Percentiles rank a stretch among this genome's conserved stretches.
Conservation (phyloP, 2,888 invertebrate species). For the Pseudoips prasinana region DNA sequence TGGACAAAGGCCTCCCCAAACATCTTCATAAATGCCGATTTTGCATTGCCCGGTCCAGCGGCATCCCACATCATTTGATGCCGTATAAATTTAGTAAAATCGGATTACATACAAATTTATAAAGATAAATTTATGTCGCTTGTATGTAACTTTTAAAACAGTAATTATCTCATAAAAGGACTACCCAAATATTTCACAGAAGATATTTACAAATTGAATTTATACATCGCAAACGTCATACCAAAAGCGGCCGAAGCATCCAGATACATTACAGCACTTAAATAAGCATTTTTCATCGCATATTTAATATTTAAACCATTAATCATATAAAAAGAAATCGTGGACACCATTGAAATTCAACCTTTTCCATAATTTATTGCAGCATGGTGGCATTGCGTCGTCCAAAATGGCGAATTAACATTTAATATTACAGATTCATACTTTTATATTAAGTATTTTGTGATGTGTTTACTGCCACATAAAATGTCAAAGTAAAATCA, state of each 20-base stretch:
- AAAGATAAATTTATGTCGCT: too few relatives aligned
- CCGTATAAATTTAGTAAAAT: too few relatives aligned
- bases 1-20: too few relatives aligned
- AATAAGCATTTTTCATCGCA: constrained; percentile 25
- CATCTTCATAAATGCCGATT: too few relatives aligned
- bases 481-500: constrained; percentile 28
- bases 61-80: too few relatives aligned
- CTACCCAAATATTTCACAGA: too few relatives aligned
- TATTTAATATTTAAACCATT: constrained; percentile 24
- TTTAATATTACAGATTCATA: constrained; percentile 26
- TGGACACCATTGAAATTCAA: constrained; percentile 14
- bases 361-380: constrained; percentile 24
- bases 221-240: constrained; percentile 8
- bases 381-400: constrained; percentile 8
- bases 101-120: too few relatives aligned
- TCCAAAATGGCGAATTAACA: constrained; percentile 20
- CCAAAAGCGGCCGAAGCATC: constrained; percentile 8
- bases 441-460: constrained; percentile 4
- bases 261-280: constrained; percentile 26
- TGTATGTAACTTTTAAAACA: too few relatives aligned
- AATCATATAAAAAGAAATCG: constrained; percentile 27
- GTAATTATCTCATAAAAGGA: too few relatives aligned
- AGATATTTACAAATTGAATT: constrained; percentile 10
- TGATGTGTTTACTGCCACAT: constrained; percentile 11
- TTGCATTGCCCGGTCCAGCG: too few relatives aligned